Evolutionary conservation across 2,113 vertebrate genomes (phyloP).

Genomic region (Plestiodon gilberti): DNA sequence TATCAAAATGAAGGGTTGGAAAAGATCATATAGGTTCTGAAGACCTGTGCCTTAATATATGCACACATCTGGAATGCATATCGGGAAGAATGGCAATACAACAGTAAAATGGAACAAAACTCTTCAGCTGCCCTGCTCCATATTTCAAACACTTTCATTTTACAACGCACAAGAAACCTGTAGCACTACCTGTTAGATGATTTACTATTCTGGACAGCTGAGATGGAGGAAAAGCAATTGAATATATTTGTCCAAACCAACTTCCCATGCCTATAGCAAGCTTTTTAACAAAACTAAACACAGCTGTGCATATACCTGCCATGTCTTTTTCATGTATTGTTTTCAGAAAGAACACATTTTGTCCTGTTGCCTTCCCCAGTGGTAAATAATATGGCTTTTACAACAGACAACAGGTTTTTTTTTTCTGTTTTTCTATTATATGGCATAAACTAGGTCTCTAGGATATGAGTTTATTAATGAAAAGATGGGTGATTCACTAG

Average conservation of each 20-base stretch:
- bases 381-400: not conserved
- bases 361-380: slow-evolving; percentile 18
- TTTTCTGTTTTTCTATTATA: not conserved
- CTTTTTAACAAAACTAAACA: slow-evolving; percentile 71
- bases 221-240: slow-evolving; percentile 72
- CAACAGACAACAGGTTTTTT: not conserved
- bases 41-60: slow-evolving; percentile 46
- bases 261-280: slow-evolving; percentile 64
- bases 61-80: slow-evolving; percentile 77
- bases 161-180: slow-evolving; percentile 69
- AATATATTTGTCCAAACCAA: slow-evolving; percentile 62
- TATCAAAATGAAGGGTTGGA: slow-evolving; percentile 46
- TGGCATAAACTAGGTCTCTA: not conserved
- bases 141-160: slow-evolving; percentile 76
- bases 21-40: slow-evolving; percentile 36
- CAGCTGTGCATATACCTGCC: slow-evolving; percentile 59
- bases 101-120: slow-evolving; percentile 75
- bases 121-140: slow-evolving; percentile 72
- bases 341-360: slow-evolving; percentile 52
- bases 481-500: not conserved
- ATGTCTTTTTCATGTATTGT: slow-evolving; percentile 64
- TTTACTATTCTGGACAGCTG: slow-evolving; percentile 75
- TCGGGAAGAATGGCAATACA: not conserved
- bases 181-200: slow-evolving; percentile 63
- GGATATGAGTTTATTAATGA: not conserved